These are phyloP conservation scores for Semnornis frantzii DNA, from an alignment of 2,113 vertebrate species.

Conservation along the genomic window DNA sequence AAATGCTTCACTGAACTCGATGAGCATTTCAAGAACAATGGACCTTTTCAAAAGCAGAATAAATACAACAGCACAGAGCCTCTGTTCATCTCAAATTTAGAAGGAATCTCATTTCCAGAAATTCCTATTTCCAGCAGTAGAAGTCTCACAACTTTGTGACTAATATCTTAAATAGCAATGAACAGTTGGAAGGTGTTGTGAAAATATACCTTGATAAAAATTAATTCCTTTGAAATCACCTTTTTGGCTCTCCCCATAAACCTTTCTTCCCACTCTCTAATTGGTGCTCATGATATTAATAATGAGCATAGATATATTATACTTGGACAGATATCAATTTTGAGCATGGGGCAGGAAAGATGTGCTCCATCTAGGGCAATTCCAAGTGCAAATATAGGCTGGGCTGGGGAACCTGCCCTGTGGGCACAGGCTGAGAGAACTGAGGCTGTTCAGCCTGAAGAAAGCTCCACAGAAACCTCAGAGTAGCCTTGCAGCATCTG, in stretches of 20 bases:
- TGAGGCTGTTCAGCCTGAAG: no score
- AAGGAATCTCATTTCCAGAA: neutral
- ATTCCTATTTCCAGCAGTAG: neutral
- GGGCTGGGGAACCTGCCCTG: no score
- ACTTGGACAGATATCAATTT: slow-evolving; percentile 15
- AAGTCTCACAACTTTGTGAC: neutral
- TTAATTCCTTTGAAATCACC: neutral
- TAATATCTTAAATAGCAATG: neutral
- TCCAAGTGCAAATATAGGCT: no score
- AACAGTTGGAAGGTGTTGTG: neutral
- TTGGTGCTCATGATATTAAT: neutral
- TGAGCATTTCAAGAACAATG: neutral
- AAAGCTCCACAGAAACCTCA: no score
- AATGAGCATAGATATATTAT: neutral
- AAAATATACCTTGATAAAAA: neutral
- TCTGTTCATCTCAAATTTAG: neutral
- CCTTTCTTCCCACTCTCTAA: neutral
- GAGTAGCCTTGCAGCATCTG: no score
- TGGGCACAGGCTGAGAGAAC: no score
- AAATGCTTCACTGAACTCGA: neutral
- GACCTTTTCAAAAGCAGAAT: neutral
- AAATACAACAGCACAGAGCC: neutral
- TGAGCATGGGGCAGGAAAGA: no score
- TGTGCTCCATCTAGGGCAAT: no score
- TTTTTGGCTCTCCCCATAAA: neutral